Evolutionary conservation across 2,888 invertebrate species (phyloP).

Genomic region (Nephrocerus scutellatus): DNA sequence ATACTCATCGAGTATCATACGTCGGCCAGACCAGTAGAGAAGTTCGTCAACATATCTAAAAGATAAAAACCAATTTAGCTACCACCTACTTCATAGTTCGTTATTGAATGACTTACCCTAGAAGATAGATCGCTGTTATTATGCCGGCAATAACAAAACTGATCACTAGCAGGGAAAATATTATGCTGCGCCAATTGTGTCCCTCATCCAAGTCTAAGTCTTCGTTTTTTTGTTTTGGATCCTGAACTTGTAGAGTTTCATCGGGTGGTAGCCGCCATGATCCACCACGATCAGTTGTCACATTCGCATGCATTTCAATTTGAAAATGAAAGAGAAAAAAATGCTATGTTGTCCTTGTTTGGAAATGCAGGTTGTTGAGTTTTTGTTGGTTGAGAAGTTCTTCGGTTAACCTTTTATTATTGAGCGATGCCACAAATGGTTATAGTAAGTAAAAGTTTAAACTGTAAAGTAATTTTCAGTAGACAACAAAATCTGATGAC

Average conservation of each 20-base stretch:
- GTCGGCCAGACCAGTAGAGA: constrained; percentile 79
- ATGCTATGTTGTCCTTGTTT: no score
- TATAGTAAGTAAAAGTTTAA: no score
- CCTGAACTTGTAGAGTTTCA: constrained; percentile 85
- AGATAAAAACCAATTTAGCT: constrained; percentile 10
- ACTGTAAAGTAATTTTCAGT: no score
- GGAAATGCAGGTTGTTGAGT: no score
- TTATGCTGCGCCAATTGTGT: constrained; percentile 83
- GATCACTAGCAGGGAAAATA: constrained; percentile 80
- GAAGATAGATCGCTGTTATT: constrained; percentile 79
- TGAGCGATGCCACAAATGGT: no score
- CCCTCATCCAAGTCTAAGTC: constrained; percentile 72
- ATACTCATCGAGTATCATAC: constrained; percentile 79
- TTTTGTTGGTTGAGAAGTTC: no score
- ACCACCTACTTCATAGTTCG: background rate
- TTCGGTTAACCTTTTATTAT: no score
- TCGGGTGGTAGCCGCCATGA: constrained; percentile 89
- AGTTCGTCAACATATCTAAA: constrained; percentile 78
- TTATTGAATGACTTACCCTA: constrained; percentile 55
- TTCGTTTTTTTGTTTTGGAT: constrained; percentile 78
- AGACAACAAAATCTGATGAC: no score
- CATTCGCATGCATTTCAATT: constrained; percentile 75
- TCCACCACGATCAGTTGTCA: constrained; percentile 76
- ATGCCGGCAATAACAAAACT: constrained; percentile 81
- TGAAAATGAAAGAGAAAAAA: no score